Evolutionary conservation across 1,140 invertebrate species (phyloP), one percentile per base, ranked within the genome.

Genomic region (Drosophila guanche): DNA sequence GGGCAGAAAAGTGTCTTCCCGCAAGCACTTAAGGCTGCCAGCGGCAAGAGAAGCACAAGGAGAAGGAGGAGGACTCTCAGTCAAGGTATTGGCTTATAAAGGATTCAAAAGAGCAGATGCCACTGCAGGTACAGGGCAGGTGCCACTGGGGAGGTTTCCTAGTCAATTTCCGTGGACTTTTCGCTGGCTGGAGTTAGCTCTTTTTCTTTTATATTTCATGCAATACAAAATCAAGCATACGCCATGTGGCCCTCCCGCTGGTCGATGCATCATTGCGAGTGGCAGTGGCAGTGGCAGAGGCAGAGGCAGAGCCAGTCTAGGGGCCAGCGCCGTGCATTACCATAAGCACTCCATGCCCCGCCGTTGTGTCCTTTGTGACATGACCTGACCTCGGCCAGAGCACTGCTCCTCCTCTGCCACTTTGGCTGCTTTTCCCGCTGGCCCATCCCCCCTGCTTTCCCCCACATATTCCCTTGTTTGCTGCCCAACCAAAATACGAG

Each of bases 241-340:
- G 80, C 65, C 70, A 23, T 61, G 33, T 41, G 23, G 6, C 20
- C 5, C 48, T n/a, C 22, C 6, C 12, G 5, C n/a, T 8, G 10
- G 2, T 5, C 10, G 10, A 16, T 29, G 25, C 48, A 50, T 14
- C 16, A 25, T 41, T 10, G 10, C 40, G 33, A 37, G 10, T 37
- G 46, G 33, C 47, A 60, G 46, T 56, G 66, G 54, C 54, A 73
- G 51, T 67, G 69, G 56, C 57, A 41, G 46, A 52, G 6, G 29
- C 41, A 60, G 50, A 5, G 25, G 25, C 25, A 5, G 25, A 5
- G 25, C 5, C 5, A 5, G 25, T 5, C 25, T 6, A 27, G 25
- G 62, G 62, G 42, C 55, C 53, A 45, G 62, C 53, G 54, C 67
- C 73, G 56, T 76, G 81, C 81, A 85, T 85, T 85, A 86, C 70